Evolutionary conservation across 2,888 invertebrate species (phyloP).

Genomic region (Coelinius sp.): DNA sequence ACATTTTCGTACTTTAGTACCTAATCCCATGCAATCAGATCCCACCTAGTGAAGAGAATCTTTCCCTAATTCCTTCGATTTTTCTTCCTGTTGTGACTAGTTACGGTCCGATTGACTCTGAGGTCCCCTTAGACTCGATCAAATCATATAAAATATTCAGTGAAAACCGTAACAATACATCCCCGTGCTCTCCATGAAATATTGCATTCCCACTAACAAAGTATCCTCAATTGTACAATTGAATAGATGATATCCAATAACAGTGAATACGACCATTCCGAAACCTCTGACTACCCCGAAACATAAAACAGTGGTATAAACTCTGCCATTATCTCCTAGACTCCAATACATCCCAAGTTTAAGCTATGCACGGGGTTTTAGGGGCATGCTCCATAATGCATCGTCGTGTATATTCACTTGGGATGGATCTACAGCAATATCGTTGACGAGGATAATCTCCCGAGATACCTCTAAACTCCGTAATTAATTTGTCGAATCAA

Average conservation of each 20-base stretch:
- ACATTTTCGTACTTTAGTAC: too few relatives aligned
- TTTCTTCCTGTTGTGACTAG: too few relatives aligned
- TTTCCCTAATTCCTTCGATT: too few relatives aligned
- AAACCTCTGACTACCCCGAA: neutral
- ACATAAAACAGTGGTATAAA: neutral
- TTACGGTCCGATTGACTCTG: too few relatives aligned
- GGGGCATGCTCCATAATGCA: neutral
- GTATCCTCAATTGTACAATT: neutral
- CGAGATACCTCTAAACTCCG: neutral
- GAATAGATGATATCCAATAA: neutral
- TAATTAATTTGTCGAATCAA: neutral
- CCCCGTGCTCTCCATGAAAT: too few relatives aligned
- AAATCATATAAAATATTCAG: too few relatives aligned
- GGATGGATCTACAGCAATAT: neutral
- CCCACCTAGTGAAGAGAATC: too few relatives aligned
- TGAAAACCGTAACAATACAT: too few relatives aligned
- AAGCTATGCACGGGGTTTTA: neutral
- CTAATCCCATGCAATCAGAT: too few relatives aligned
- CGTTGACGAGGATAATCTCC: neutral
- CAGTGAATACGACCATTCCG: neutral
- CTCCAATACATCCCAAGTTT: neutral
- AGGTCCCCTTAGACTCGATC: too few relatives aligned
- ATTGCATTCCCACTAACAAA: neutral
- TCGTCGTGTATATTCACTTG: neutral
- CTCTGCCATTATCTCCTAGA: neutral